Conservation (phyloP, 92 coral and sea anemone genomes). For the Porites divaricata region DNA sequence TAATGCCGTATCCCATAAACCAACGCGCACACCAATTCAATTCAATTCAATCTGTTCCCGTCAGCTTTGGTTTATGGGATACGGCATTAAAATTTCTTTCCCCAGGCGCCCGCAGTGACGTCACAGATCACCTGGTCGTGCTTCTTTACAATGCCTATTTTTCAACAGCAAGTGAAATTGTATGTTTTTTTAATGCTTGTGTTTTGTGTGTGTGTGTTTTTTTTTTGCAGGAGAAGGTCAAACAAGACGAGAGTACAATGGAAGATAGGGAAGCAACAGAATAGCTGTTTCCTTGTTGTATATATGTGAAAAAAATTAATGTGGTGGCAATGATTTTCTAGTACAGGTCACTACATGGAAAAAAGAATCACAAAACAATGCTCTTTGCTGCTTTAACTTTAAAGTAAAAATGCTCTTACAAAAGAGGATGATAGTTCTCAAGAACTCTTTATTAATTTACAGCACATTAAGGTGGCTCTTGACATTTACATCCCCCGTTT, state of each 20-base stretch:
- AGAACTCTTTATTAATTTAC: neutral
- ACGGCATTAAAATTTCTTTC: too few relatives aligned
- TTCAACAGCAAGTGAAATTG: neutral
- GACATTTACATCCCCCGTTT: neutral
- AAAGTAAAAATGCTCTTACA: neutral
- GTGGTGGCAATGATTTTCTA: neutral
- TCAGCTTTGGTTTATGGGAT: too few relatives aligned
- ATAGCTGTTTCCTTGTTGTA: neutral
- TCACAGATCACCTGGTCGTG: too few relatives aligned
- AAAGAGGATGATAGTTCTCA: neutral
- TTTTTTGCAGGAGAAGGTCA: conserved; percentile 12
- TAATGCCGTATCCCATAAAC: too few relatives aligned
- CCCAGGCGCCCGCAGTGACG: too few relatives aligned
- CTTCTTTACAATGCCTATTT: too few relatives aligned
- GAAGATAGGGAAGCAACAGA: neutral
- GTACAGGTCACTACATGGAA: neutral
- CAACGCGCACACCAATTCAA: too few relatives aligned
- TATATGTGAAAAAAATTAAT: neutral
- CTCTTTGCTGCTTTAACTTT: too few relatives aligned
- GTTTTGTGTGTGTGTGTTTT: neutral
- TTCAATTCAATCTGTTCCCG: too few relatives aligned
- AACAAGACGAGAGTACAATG: neutral
- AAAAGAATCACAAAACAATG: too few relatives aligned
- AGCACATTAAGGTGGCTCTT: conserved; percentile 7
- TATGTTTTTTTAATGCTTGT: neutral